A percentile compares a stretch with the other conserved stretches of the same genome.
Conservation (phyloP, 1,140 invertebrate genomes). For the Bombus vancouverensis region DNA sequence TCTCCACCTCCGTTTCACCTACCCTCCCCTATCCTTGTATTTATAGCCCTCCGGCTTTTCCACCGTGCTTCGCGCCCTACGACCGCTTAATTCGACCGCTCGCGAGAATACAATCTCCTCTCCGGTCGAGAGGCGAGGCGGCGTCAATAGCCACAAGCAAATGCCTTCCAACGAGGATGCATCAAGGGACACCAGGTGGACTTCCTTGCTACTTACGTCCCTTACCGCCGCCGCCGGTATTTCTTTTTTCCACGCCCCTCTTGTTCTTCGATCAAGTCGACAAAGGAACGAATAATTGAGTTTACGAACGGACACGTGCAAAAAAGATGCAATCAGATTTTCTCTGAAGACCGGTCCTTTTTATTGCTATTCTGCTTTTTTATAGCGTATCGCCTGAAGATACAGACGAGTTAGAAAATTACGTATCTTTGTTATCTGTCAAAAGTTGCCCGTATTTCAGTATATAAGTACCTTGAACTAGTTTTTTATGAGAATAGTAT, state of each 20-base stretch:
- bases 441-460: not conserved
- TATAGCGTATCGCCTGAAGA: not conserved
- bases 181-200: constrained; percentile 42
- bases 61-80: constrained; percentile 54
- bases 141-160: constrained; percentile 41
- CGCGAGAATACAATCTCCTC: constrained; percentile 57
- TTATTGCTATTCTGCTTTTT: not conserved
- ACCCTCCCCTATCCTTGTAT: constrained; percentile 60
- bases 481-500: too few relatives aligned
- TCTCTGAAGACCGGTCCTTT: not conserved
- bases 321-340: constrained; percentile 24
- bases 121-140: not conserved
- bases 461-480: too few relatives aligned
- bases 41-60: constrained; percentile 70
- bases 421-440: not conserved
- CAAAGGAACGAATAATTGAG: constrained; percentile 27
- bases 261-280: constrained; percentile 12
- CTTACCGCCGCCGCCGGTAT: not conserved
- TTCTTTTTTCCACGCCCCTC: too few relatives aligned
- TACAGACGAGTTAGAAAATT: not conserved
- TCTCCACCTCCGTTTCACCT: constrained; percentile 58
- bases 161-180: constrained; percentile 33
- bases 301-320: not conserved
- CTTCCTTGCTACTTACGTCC: constrained; percentile 33
- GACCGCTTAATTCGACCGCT: constrained; percentile 67